Percentiles rank a stretch among this genome's conserved stretches.
Evolutionary conservation across 1,140 invertebrate genomes (phyloP).

Genomic region (Meloidogyne chitwoodi): DNA sequence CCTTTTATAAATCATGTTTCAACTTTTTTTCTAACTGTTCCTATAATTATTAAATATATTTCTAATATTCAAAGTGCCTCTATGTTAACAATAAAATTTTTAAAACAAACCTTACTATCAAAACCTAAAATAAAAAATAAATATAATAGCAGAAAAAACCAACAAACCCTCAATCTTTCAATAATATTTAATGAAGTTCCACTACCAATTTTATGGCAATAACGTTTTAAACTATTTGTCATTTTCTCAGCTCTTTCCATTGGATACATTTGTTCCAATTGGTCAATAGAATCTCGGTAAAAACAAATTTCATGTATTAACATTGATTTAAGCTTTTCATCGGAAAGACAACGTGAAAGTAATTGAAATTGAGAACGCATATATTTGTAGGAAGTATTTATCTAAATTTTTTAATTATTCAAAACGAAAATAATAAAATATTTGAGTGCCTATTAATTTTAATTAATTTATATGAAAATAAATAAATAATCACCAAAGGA

Average conservation of each 20-base stretch:
- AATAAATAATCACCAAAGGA: conserved; percentile 70
- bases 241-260: conserved; percentile 10
- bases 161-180: conserved; percentile 66
- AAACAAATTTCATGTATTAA: conserved; percentile 79
- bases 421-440: no score
- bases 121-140: conserved; percentile 11
- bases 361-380: conserved; percentile 85
- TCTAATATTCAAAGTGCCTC: no score
- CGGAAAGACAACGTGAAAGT: conserved; percentile 95
- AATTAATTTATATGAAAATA: conserved; percentile 35
- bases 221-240: conserved; percentile 4
- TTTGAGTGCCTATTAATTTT: no score
- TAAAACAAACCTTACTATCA: not conserved
- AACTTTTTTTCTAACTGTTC: no score
- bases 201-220: not conserved
- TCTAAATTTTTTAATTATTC: no score
- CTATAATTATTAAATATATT: no score
- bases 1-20: no score
- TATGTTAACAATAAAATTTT: no score
- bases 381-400: conserved; percentile 95
- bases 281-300: conserved; percentile 67
- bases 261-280: conserved; percentile 56
- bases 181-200: not conserved
- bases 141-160: conserved; percentile 75
- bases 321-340: conserved; percentile 94